Evolutionary conservation across 1,140 invertebrate species (phyloP), one percentile per base, ranked within the genome.

Genomic region (Colletes gigas): DNA sequence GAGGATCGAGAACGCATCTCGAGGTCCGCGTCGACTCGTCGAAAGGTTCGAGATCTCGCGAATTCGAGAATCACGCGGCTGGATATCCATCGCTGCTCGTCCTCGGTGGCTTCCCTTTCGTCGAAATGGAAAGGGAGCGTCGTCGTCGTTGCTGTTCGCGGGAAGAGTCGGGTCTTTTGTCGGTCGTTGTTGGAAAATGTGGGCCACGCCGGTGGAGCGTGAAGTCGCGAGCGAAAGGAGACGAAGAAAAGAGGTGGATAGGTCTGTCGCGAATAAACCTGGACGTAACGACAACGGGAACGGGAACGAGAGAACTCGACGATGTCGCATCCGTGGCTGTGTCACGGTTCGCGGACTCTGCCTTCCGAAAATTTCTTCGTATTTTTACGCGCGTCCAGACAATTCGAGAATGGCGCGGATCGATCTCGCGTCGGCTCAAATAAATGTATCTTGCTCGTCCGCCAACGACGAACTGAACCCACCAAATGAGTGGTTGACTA

Each of bases 171-270:
- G n/a, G 41, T 52, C 66, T 62, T 78, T 70, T 41, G 67, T 78
- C 67, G 44, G 41, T 74, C 62, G 78, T 75, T 52, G 71, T 21
- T 59, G 71, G 78, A 57, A 67, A 75, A 75, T 80, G 41, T 52
- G 54, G 78, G 70, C 52, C 77, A 66, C 50, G 5, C 30, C 30
- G 71, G 30, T 21, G 52, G 19, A 69, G 65, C 63, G 78, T 41
- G 39, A 67, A 75, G 63, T 60, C 19, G 66, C 19, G 55, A 15
- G 57, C 39, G 50, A 15, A 5, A 14, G 6, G 19, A 39, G 21
- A 19, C 50, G 15, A 55, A 4, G 15, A 3, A 39, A 12, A 47
- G 12, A 41, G 50, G n/a, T 9, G 14, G 30, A 30, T 30, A 39
- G 9, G 21, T 21, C 14, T n/a, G 70, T 62, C 19, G 21, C 60